These are phyloP conservation scores for Hirtodrosophila trivittata DNA, from an alignment of 2,888 invertebrate species.

Conservation along the genomic window DNA sequence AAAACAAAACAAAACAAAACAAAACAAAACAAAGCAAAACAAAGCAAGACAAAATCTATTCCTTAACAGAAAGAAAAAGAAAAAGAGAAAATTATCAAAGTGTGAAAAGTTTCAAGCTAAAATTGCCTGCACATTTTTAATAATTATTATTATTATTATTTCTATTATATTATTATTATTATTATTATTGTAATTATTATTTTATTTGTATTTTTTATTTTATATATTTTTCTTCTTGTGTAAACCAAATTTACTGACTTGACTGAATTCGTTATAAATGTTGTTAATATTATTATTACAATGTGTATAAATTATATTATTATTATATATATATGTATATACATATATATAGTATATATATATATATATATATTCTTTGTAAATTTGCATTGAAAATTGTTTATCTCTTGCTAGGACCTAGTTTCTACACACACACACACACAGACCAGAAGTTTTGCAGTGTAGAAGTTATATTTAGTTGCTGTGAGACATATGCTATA, in stretches of 20 bases:
- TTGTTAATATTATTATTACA: conserved; percentile 73
- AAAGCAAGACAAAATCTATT: conserved; percentile 31
- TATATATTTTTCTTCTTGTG: conserved; percentile 63
- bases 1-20: conserved; percentile 15
- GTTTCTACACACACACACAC: conserved; percentile 9
- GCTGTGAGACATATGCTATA: not conserved
- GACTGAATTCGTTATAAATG: conserved; percentile 79
- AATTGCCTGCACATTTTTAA: conserved; percentile 44
- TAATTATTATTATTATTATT: conserved; percentile 17
- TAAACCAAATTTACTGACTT: conserved; percentile 79
- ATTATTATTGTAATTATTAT: conserved; percentile 49
- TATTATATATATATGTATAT: too few species aligned
- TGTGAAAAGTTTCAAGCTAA: not conserved
- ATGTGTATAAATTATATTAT: conserved; percentile 60
- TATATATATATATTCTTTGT: conserved; percentile 54
- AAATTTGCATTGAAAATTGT: conserved; percentile 59
- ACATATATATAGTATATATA: conserved; percentile 70
- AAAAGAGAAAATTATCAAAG: conserved; percentile 14
- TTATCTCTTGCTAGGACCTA: conserved; percentile 37
- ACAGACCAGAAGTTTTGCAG: not conserved
- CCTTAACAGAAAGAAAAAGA: conserved; percentile 48
- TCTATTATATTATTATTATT: conserved; percentile 43
- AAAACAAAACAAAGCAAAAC: not conserved
- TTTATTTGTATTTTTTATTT: conserved; percentile 45
- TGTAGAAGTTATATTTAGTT: too few species aligned